Evolutionary conservation across 2,797 vertebrate species (phyloP).

Genomic region (Tarsius wallacei): DNA sequence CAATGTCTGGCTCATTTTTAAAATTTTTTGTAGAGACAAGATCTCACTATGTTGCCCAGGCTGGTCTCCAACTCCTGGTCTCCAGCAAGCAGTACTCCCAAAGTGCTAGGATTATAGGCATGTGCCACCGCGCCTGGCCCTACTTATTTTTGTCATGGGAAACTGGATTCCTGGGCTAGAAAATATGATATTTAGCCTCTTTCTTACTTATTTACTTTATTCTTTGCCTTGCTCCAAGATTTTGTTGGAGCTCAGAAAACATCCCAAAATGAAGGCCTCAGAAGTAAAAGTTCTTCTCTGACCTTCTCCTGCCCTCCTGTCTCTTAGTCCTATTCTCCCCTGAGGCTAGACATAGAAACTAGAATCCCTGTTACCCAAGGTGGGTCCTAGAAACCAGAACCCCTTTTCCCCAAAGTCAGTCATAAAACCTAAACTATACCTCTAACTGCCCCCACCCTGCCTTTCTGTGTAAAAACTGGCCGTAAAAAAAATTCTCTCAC

Average conservation of each 20-base stretch:
- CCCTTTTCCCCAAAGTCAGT: not conserved
- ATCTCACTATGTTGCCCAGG: no score
- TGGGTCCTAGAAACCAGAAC: not conserved
- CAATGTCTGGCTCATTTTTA: no score
- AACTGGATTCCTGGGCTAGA: not conserved
- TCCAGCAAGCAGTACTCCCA: no score
- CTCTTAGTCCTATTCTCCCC: not conserved
- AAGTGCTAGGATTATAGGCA: not conserved
- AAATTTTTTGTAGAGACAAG: no score
- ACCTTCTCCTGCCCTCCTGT: not conserved
- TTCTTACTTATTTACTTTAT: not conserved
- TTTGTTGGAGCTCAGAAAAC: not conserved
- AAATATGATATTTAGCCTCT: not conserved
- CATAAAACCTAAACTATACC: not conserved
- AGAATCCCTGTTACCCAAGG: not conserved
- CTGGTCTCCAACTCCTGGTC: no score
- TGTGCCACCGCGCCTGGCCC: not conserved
- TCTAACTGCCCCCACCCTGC: not conserved
- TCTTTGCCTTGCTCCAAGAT: not conserved
- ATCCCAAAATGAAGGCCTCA: not conserved
- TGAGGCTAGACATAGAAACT: not conserved
- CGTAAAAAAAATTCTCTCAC: not conserved
- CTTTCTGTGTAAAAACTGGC: not conserved
- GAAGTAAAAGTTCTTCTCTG: not conserved
- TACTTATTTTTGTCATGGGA: not conserved